Evolutionary conservation across 1,140 invertebrate genomes (phyloP), one percentile per base, ranked within the genome.

Genomic region (Bombus superbus): DNA sequence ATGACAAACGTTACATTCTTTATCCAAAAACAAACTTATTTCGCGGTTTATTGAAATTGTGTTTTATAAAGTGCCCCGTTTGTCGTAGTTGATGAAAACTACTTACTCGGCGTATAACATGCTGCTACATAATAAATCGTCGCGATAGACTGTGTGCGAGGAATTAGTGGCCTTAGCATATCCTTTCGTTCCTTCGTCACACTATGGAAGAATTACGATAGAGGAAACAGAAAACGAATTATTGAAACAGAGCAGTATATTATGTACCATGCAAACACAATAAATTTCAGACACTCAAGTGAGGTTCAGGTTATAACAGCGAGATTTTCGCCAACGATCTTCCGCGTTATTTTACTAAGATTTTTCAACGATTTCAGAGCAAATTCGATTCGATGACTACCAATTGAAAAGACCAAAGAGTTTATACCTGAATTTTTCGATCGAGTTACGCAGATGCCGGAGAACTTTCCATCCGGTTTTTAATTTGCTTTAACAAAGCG

Each of bases 71-170:
- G 13, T 32, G n/a, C 13, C 5, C 13, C 13, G 80, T 75, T 57
- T 5, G 42, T 89, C 80, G 18, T 35, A 91, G 88, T 68, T 91
- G 5, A 22, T 91, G 32, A 91, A 91, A 85, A 53, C 76, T 9
- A 85, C 79, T 10, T 91, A 90, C 25, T 90, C 90, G 22, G 35
- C 62, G 32, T 91, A 82, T 69, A 91, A 91, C 25, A 68, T 88
- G 59, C 62, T 88, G 4, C 53, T 69, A 59, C 81, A n/a, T 6
- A 32, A 47, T 5, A 44, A 78, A 3, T 38, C 25, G 3, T 15
- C 18, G 4, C n/a, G 32, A 22, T 72, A 72, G 25, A 42, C 5
- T 0, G 28, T 64, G 15, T n/a, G 1, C 18, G 64, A 15, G 22
- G 13, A 8, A 22, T 66, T 32, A 15, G n/a, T 66, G 13, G 15